These are phyloP conservation scores for Eudasyphora cyanicolor DNA, from an alignment of 2,888 invertebrate genomes.

Conservation along the genomic window DNA sequence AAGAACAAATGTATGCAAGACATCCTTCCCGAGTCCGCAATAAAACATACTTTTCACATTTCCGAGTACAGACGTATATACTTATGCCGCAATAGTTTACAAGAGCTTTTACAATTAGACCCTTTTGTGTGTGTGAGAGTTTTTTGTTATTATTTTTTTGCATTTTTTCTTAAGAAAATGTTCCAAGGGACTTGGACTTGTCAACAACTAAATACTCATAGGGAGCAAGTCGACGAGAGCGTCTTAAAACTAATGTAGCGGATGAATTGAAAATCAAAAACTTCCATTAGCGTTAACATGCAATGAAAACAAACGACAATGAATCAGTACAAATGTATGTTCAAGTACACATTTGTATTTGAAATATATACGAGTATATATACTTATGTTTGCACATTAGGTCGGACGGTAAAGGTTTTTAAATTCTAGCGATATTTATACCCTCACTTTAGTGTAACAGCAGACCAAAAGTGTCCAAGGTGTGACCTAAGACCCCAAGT, in stretches of 20 bases:
- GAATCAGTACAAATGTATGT: not conserved
- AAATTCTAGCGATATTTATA: no score
- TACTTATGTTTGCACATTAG: no score
- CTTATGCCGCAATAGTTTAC: not conserved
- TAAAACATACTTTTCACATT: constrained; percentile 42
- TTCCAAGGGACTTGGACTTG: constrained; percentile 7
- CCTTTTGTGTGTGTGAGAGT: constrained; percentile 38
- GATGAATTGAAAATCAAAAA: constrained; percentile 45
- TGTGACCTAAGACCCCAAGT: no score
- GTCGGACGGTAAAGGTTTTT: no score
- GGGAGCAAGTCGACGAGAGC: not conserved
- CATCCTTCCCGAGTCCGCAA: constrained; percentile 4
- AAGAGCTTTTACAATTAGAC: constrained; percentile 34
- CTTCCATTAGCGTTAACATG: constrained; percentile 48
- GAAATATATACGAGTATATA: no score
- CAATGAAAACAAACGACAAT: constrained; percentile 14
- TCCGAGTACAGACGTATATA: constrained; percentile 28
- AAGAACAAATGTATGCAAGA: constrained; percentile 1
- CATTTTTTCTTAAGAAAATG: not conserved
- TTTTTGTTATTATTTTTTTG: no score
- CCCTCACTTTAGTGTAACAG: no score
- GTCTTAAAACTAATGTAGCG: constrained; percentile 29
- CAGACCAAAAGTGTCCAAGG: no score
- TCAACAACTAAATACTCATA: not conserved
- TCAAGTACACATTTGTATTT: not conserved